Conservation (phyloP, 2,113 vertebrate genomes). For the Todiramphus chloris region DNA sequence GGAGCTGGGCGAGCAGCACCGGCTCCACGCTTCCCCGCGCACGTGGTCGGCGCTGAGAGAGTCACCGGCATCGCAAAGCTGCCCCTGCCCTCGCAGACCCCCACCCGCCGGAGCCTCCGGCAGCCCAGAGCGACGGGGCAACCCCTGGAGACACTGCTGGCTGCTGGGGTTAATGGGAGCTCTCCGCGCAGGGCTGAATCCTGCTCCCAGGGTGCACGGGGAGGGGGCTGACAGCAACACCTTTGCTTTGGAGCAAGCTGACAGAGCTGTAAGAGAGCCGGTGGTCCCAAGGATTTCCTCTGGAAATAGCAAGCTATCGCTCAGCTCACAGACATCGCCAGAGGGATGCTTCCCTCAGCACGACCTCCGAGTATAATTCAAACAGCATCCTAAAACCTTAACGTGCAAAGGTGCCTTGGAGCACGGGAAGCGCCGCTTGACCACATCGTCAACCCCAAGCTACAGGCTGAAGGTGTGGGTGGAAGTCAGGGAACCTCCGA, state of each 20-base stretch:
- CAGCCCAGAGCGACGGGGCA: accelerated
- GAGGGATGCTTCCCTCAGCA: background rate
- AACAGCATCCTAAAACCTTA: background rate
- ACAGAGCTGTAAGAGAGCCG: background rate
- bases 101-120: accelerated
- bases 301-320: background rate
- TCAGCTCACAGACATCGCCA: background rate
- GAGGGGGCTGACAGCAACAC: background rate
- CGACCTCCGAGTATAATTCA: background rate
- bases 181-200: background rate
- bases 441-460: background rate
- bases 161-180: accelerated
- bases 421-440: background rate
- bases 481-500: background rate
- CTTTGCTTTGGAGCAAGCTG: background rate
- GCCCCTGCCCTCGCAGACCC: background rate
- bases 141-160: background rate
- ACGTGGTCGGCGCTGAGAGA: background rate
- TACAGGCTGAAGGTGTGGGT: accelerated
- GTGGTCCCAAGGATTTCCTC: background rate
- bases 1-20: background rate
- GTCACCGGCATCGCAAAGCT: background rate
- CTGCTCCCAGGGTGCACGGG: background rate
- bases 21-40: background rate
- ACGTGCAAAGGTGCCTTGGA: background rate